phyloP scores from a whole-genome alignment of 2,113 vertebrate genomes.

The Emydura subglobosa region DNA sequence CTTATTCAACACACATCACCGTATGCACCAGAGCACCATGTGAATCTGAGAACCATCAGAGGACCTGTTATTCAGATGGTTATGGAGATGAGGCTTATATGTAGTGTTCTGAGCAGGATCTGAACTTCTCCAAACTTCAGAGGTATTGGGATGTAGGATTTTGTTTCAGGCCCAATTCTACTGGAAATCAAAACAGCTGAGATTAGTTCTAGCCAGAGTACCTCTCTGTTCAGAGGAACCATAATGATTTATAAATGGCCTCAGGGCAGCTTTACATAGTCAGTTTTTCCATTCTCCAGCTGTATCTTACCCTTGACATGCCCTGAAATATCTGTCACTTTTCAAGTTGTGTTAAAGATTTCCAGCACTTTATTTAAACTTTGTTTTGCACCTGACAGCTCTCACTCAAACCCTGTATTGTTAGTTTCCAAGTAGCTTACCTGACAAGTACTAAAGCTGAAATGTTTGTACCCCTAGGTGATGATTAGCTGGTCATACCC shows the following conservation, averaged over 20 bases:
- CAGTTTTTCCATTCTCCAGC: neutral
- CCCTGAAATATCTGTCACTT: neutral
- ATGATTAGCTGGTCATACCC: neutral
- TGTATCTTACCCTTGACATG: neutral
- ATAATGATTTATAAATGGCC: neutral
- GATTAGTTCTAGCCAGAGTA: neutral
- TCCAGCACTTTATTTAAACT: neutral
- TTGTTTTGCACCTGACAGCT: neutral
- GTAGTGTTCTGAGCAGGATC: neutral
- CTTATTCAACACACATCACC: neutral
- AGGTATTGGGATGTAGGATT: neutral
- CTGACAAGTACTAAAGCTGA: neutral
- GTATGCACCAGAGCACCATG: too few species aligned
- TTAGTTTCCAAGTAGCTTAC: neutral
- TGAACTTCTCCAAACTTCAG: neutral
- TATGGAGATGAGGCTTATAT: neutral
- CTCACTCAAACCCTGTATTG: neutral
- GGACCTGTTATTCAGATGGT: too few species aligned
- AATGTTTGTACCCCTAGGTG: neutral
- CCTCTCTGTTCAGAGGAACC: neutral
- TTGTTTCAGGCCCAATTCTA: neutral
- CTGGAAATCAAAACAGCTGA: neutral
- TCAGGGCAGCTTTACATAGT: neutral
- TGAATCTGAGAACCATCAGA: too few species aligned
- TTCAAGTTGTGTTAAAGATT: neutral